Evolutionary conservation across 2,113 vertebrate species (phyloP).

Genomic region (Mesoclemmys tuberculata): DNA sequence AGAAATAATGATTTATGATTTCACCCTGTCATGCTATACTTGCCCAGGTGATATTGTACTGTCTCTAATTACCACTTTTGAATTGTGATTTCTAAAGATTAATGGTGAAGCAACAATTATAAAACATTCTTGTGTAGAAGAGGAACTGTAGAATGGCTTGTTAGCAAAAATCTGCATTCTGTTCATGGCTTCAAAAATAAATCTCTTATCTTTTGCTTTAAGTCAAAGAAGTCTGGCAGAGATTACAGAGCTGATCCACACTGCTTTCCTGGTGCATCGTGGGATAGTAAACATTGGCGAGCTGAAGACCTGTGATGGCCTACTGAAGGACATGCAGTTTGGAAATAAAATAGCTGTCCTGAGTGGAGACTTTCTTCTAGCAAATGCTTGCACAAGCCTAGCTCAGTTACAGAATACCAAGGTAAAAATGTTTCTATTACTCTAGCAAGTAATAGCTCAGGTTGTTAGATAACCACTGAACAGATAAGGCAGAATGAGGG

Average conservation of each 20-base stretch:
- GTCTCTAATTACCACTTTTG: not conserved
- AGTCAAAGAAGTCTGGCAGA: conserved; percentile 97
- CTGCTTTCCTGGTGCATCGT: conserved; percentile 96
- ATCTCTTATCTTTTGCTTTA: conserved; percentile 61
- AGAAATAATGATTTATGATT: not conserved
- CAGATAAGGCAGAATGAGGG: not conserved
- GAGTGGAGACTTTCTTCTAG: conserved; percentile 96
- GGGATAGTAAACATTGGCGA: conserved; percentile 94
- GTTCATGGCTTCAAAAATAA: conserved; percentile 17
- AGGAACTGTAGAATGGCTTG: not conserved
- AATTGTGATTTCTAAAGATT: not conserved
- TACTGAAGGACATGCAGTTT: conserved; percentile 96
- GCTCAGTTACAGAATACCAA: conserved; percentile 95
- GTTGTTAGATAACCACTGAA: not conserved
- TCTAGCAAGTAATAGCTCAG: not conserved
- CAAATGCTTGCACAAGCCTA: conserved; percentile 93
- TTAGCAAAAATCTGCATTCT: not conserved
- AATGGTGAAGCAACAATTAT: not conserved
- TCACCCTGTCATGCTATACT: not conserved
- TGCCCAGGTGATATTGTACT: not conserved
- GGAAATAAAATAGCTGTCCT: conserved; percentile 98
- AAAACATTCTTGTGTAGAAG: conserved; percentile 14
- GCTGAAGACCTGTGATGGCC: conserved; percentile 90
- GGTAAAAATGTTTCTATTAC: conserved; percentile 78
- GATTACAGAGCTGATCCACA: conserved; percentile 97